These are phyloP conservation scores for Drosophila suboccidentalis DNA, from an alignment of 2,888 invertebrate species.

Conservation along the genomic window DNA sequence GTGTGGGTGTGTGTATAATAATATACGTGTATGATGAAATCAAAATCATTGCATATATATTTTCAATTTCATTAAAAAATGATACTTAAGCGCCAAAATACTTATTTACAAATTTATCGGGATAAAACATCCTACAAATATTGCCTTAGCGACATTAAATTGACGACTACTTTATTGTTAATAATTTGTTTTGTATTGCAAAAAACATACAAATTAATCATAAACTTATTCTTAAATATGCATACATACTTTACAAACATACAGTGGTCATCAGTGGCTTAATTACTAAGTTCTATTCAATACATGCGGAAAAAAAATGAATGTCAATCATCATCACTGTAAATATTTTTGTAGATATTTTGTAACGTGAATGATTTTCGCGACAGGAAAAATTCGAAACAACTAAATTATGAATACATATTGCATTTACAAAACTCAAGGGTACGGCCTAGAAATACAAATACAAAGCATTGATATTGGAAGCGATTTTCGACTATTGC, in stretches of 20 bases:
- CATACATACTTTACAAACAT: slow-evolving; percentile 79
- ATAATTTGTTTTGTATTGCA: slow-evolving; percentile 60
- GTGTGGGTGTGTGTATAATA: slow-evolving; percentile 39
- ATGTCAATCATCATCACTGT: slow-evolving; percentile 45
- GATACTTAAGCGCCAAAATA: slow-evolving; percentile 65
- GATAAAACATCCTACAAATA: slow-evolving; percentile 67
- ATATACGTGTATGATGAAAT: slow-evolving; percentile 29
- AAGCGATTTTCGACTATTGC: slow-evolving; percentile 49
- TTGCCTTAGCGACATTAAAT: slow-evolving; percentile 64
- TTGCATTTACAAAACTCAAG: slow-evolving; percentile 76
- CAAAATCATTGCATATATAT: slow-evolving; percentile 32
- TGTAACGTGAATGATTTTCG: slow-evolving; percentile 20
- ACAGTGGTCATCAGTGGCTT: slow-evolving; percentile 69
- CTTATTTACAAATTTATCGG: slow-evolving; percentile 66
- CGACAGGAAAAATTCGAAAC: slow-evolving; percentile 40
- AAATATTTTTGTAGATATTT: slow-evolving; percentile 33
- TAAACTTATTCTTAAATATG: slow-evolving; percentile 67
- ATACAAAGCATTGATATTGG: slow-evolving; percentile 52
- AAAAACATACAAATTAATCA: slow-evolving; percentile 64
- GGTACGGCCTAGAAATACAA: slow-evolving; percentile 44
- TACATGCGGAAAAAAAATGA: slow-evolving; percentile 46
- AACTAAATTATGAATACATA: slow-evolving; percentile 72
- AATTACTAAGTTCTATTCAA: slow-evolving; percentile 52
- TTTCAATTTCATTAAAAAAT: slow-evolving; percentile 41
- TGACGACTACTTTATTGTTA: slow-evolving; percentile 68